A percentile compares a stretch with the other conserved stretches of the same genome.
Conservation (phyloP, 1,140 invertebrate genomes). For the Sarcophaga peregrina region DNA sequence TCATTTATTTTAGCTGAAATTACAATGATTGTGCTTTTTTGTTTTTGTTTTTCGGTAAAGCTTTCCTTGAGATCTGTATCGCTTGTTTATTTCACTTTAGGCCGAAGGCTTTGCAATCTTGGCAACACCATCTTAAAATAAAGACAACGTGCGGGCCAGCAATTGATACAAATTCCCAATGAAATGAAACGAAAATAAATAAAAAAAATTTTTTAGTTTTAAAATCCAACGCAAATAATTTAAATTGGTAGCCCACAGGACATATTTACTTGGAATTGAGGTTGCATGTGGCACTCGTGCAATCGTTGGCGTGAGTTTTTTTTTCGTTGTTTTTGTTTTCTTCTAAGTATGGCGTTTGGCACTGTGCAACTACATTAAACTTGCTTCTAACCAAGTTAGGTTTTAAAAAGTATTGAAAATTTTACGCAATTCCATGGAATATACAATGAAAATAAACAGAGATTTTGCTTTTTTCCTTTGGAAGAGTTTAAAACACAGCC, state of each 20-base stretch:
- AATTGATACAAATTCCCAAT: background rate
- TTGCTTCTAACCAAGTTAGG: no score
- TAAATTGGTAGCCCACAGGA: conserved; percentile 18
- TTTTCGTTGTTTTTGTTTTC: no score
- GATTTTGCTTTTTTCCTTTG: background rate
- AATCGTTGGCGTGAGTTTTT: no score
- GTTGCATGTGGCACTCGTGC: no score
- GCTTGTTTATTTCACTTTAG: background rate
- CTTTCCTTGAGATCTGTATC: conserved; percentile 1
- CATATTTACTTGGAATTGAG: background rate
- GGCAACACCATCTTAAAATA: background rate
- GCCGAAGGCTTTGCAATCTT: background rate
- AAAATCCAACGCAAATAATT: background rate
- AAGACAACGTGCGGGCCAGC: background rate
- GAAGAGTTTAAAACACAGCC: background rate
- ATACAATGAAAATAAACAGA: background rate
- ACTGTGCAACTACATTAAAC: no score
- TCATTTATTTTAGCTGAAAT: background rate
- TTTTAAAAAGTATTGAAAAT: background rate
- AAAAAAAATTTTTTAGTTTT: no score
- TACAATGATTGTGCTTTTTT: background rate
- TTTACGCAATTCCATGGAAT: background rate
- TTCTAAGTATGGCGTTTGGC: no score
- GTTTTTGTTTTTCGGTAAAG: no score
- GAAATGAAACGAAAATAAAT: no score